Percentiles rank a stretch among this genome's conserved stretches.
Evolutionary conservation across 2,113 vertebrate species (phyloP).

Genomic region (Cichladusa arquata): DNA sequence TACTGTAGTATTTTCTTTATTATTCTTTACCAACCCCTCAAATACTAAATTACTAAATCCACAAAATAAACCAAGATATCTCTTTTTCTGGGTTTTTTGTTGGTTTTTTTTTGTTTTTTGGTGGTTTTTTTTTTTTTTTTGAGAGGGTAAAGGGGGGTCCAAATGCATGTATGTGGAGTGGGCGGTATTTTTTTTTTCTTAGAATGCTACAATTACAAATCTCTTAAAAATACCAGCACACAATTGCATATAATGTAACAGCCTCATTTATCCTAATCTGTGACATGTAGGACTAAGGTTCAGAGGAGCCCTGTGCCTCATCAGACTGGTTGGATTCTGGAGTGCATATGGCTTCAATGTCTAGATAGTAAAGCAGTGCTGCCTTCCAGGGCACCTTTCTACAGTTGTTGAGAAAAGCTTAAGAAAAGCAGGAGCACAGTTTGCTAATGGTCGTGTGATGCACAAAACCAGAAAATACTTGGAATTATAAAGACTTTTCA

Average conservation of each 20-base stretch:
- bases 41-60: neutral
- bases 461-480: neutral
- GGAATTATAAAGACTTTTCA: neutral
- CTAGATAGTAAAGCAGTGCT: neutral
- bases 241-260: rapidly evolving
- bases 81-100: neutral
- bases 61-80: neutral
- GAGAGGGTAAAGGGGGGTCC: rapidly evolving
- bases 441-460: neutral
- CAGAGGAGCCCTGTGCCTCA: neutral
- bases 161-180: no score
- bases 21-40: neutral
- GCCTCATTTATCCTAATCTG: neutral
- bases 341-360: neutral
- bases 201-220: neutral
- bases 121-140: neutral
- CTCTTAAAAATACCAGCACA: neutral
- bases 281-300: neutral
- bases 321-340: neutral
- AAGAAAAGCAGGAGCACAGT: neutral
- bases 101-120: neutral
- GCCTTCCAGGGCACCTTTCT: neutral
- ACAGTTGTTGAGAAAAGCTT: neutral
- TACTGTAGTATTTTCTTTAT: neutral
- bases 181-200: neutral